A percentile compares a stretch with the other conserved stretches of the same genome.
phyloP scores from a whole-genome alignment of 1,140 invertebrate species.

The Phymastichus coffea region DNA sequence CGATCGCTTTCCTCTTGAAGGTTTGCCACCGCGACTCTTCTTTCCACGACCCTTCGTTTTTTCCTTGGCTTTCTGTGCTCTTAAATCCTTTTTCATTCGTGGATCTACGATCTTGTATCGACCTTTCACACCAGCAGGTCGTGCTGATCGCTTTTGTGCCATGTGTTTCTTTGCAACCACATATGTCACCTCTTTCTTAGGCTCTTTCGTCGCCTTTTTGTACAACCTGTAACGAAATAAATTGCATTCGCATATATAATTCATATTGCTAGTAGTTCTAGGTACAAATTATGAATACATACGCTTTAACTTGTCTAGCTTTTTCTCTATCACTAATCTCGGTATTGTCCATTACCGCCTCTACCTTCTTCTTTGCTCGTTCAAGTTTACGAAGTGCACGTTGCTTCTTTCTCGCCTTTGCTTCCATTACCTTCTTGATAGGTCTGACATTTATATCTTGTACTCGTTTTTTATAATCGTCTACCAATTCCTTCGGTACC shows the following conservation, averaged over 20 bases:
- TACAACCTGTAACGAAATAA: slow-evolving; percentile 71
- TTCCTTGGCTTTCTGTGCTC: slow-evolving; percentile 67
- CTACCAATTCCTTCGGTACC: slow-evolving; percentile 74
- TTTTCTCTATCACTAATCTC: slow-evolving; percentile 92
- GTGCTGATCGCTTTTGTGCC: slow-evolving; percentile 70
- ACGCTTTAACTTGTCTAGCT: slow-evolving; percentile 86
- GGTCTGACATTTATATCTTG: slow-evolving; percentile 91
- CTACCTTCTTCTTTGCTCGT: slow-evolving; percentile 94
- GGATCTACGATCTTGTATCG: slow-evolving; percentile 93
- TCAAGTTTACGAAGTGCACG: slow-evolving; percentile 83
- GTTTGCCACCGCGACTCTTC: slow-evolving; percentile 34
- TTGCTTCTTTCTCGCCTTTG: slow-evolving; percentile 95
- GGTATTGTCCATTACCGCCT: slow-evolving; percentile 84
- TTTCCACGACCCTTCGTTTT: slow-evolving; percentile 56
- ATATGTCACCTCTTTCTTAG: slow-evolving; percentile 90
- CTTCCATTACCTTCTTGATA: slow-evolving; percentile 98
- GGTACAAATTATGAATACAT: slow-evolving; percentile 52
- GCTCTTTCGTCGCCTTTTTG: slow-evolving; percentile 81
- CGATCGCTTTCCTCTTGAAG: slow-evolving; percentile 30
- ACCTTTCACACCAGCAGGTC: slow-evolving; percentile 88
- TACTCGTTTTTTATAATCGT: slow-evolving; percentile 73
- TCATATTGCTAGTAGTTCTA: not conserved
- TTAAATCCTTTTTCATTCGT: slow-evolving; percentile 92
- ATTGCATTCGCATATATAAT: slow-evolving; percentile 10
- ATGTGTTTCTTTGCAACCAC: slow-evolving; percentile 91